Evolutionary conservation across 1,140 invertebrate genomes (phyloP), one percentile per base, ranked within the genome.

Genomic region (Phthorimaea operculella): DNA sequence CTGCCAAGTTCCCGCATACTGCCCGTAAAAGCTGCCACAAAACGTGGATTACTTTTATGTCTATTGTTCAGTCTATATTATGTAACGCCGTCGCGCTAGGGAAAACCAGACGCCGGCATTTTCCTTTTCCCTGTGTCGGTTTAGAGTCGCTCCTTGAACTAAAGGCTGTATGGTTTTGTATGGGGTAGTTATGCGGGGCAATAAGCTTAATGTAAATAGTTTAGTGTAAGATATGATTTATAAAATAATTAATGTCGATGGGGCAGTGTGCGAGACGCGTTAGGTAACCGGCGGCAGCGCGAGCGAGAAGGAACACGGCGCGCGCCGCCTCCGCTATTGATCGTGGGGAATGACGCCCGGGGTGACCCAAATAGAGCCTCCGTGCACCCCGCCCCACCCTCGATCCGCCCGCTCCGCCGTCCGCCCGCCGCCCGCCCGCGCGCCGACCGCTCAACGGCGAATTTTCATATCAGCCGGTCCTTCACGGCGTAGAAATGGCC

Each of bases 351-450:
- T 80, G 80, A 79, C 79, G 81, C 81, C 81, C 81, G 69, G 81
- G 81, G 77, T 84, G 81, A 84, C 81, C 81, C 81, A 84, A 82
- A 84, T 84, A 84, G 79, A 84, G 75, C 75, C 78, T 84, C 69
- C 74, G 70, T 59, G 57, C 64, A 63, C 63, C 66, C 69, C 62
- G 68, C 66, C 21, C 53, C 66, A 64, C 64, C 73, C 73, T 6
- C 21, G 6, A 28, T 6, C 21, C 21, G 60, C 65, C 57, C 58
- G 49, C 63, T 64, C 68, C 68, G 49, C 63, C 64, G 55, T 61
- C 56, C 54, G 53, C 66, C 56, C 63, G 14, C 42, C 44, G 18
- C 21, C 12, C 58, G 55, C 59, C 53, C 51, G 60, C 60, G 66
- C 59, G 63, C 62, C 65, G 56, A 63, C 72, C 68, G 72, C 67